Conservation (phyloP, 2,797 vertebrate genomes). For the Champsocephalus esox region DNA sequence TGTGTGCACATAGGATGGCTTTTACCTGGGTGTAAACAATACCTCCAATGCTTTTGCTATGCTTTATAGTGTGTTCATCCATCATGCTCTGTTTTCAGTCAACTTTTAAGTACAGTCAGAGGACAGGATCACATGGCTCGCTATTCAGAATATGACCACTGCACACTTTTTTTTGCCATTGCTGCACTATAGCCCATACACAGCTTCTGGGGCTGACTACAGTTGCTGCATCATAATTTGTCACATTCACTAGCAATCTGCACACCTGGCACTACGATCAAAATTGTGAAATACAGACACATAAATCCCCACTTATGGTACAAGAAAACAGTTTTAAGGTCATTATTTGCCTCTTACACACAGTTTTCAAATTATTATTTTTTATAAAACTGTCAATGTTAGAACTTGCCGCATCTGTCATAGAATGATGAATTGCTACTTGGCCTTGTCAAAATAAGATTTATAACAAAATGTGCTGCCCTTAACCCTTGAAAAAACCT, state of each 20-base stretch:
- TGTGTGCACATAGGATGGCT: slow-evolving; percentile 22
- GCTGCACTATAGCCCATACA: neutral
- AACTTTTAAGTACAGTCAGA: slow-evolving; percentile 1
- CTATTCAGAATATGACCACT: neutral
- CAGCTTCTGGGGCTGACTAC: slow-evolving; percentile 1
- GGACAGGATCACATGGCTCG: neutral
- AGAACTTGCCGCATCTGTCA: neutral
- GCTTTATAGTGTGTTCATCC: slow-evolving; percentile 30
- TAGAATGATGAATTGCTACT: neutral
- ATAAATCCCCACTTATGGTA: neutral
- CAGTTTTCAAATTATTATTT: too few species aligned
- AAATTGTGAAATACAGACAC: neutral
- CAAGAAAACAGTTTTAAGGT: neutral
- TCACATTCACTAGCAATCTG: neutral
- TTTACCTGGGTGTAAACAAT: slow-evolving; percentile 31
- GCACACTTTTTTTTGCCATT: neutral
- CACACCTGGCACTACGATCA: neutral
- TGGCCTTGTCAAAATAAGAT: neutral
- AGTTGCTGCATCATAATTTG: neutral
- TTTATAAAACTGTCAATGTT: neutral
- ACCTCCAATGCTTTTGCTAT: slow-evolving; percentile 51
- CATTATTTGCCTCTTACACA: neutral
- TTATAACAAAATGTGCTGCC: neutral
- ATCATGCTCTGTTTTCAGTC: slow-evolving; percentile 13
- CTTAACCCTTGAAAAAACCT: neutral